Evolutionary conservation across 1,140 invertebrate genomes (phyloP).

Genomic region (Solenopsis fugax): DNA sequence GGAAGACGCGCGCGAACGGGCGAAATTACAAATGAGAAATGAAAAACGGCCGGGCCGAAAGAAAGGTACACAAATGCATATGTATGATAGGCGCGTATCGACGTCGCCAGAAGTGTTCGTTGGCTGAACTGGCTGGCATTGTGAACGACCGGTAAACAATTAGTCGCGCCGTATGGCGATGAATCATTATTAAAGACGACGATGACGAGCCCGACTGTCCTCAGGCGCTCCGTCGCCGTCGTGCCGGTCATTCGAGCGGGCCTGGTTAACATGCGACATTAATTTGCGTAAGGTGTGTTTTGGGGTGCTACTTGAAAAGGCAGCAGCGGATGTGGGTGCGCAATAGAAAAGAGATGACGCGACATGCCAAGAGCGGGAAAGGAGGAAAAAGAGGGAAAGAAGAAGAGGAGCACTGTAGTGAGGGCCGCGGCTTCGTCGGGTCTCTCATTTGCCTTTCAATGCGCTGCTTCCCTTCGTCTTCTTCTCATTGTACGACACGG

Average conservation of each 20-base stretch:
- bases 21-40: conserved; percentile 63
- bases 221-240: conserved; percentile 57
- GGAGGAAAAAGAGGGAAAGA: conserved; percentile 25
- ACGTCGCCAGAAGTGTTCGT: conserved; percentile 62
- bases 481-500: conserved; percentile 71
- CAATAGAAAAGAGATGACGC: conserved; percentile 74
- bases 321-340: conserved; percentile 76
- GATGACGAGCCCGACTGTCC: conserved; percentile 71
- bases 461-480: conserved; percentile 66
- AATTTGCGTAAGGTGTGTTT: conserved; percentile 79
- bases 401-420: conserved; percentile 30
- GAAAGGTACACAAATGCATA: conserved; percentile 68
- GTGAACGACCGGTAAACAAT: conserved; percentile 76
- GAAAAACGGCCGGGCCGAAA: conserved; percentile 58
- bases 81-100: conserved; percentile 64
- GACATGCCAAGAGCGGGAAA: conserved; percentile 57
- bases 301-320: conserved; percentile 73
- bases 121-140: conserved; percentile 55
- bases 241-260: conserved; percentile 65
- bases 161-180: conserved; percentile 77
- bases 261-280: conserved; percentile 73
- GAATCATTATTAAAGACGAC: conserved; percentile 78
- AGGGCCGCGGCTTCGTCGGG: not conserved
- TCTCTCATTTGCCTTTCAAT: conserved; percentile 78
- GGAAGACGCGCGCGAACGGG: conserved; percentile 40